Base-by-base conservation (phyloP, 2,113 vertebrate species). In the Pelodiscus sinensis region DNA sequence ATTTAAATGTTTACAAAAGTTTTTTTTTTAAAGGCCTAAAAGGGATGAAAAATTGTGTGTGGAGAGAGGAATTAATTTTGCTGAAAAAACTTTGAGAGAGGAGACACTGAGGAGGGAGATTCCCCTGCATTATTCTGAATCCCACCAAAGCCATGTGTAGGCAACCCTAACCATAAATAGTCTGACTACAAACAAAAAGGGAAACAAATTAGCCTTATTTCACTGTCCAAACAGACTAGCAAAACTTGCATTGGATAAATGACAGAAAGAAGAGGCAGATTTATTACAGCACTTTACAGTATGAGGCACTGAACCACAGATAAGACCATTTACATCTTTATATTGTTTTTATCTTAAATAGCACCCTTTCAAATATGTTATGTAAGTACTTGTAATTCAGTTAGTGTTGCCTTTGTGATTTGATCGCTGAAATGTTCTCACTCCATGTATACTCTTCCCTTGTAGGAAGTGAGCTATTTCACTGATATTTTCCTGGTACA, bases 391-490 rank as follows among this genome's bases (percentile, higher is more conserved):
- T 44, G 87, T 68, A 85, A 94, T 88, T 95, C 80, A 90, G 85
- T 84, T 85, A 91, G 52, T 38, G 12, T 38, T 80, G 80, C 58
- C 80, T 93, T 82, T 92, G 86, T 8, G 2, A 65, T 22, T 8
- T 73, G 90, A 94, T 87, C 86, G 85, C 91, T 38, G 18, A n/a
- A 87, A 89, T 85, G 94, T 90, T 52, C 86, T 92, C 78, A 91
- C 84, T 80, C 80, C 86, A 22, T 65, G 73, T 5, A 52, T 0
- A 1, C 62, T 84, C 91, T 90, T 88, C 15, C 88, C 29, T 80
- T 82, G 82, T 91, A 79, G 82, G 91, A 77, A 25, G 12, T 77
- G 73, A 86, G 38, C 55, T 87, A 27, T 54, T 93, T 78, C 90
- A 78, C 86, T 80, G 78, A 71, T 5, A 27, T 29, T 0, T 3